These are phyloP conservation scores for Saturnia japonica DNA, from an alignment of 2,888 invertebrate genomes.

Conservation along the genomic window DNA sequence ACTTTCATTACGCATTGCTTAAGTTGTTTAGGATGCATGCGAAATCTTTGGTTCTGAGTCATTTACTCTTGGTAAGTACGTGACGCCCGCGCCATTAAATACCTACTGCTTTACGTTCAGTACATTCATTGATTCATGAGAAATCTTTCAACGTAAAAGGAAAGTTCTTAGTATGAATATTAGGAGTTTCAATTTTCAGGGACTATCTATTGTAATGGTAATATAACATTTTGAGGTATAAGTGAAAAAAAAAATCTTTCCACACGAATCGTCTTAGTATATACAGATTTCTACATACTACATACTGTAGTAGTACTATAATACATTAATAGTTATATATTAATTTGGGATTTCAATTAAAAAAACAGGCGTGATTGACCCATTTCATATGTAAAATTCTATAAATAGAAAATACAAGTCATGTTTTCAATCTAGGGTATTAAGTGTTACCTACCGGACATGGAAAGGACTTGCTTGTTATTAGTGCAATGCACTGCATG, in stretches of 20 bases:
- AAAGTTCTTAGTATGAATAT: background rate
- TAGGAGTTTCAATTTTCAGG: background rate
- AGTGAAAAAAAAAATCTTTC: too few species aligned
- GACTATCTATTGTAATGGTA: background rate
- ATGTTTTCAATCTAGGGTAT: slow-evolving; percentile 19
- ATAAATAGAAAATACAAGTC: background rate
- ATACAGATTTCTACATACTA: too few species aligned
- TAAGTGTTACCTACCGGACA: slow-evolving; percentile 63
- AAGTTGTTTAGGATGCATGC: slow-evolving; percentile 16
- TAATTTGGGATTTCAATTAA: too few species aligned
- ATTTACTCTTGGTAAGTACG: slow-evolving; percentile 6
- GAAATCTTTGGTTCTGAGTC: slow-evolving; percentile 16
- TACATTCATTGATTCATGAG: background rate
- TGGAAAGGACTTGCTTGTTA: slow-evolving; percentile 66
- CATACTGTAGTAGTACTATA: too few species aligned
- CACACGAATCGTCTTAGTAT: too few species aligned
- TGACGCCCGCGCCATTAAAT: slow-evolving; percentile 11
- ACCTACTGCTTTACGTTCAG: background rate
- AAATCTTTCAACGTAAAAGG: background rate
- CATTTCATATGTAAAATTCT: background rate
- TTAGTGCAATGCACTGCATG: slow-evolving; percentile 79
- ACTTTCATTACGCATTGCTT: slow-evolving; percentile 15
- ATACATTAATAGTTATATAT: too few species aligned
- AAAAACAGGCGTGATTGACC: too few species aligned
- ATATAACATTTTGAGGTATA: too few species aligned